Evolutionary conservation across 2,113 vertebrate genomes (phyloP).

Genomic region (Megaptera novaeangliae): DNA sequence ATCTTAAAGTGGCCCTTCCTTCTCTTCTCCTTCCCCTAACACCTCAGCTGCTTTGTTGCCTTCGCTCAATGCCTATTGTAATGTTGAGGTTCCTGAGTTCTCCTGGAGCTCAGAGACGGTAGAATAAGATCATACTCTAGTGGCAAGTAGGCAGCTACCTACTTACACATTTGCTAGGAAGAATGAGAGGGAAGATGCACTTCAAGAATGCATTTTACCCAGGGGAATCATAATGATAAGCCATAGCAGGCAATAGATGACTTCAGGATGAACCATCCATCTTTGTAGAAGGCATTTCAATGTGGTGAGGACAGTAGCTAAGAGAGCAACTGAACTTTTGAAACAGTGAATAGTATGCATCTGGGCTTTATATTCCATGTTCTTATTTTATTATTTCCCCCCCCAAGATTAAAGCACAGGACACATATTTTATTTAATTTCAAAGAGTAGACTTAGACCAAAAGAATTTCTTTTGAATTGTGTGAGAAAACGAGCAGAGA

Average conservation of each 20-base stretch:
- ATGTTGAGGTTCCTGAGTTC: slow-evolving; percentile 27
- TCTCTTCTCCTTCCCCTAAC: not conserved
- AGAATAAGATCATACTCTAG: slow-evolving; percentile 23
- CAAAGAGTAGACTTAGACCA: not conserved
- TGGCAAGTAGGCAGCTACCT: slow-evolving; percentile 17
- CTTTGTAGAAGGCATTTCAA: not conserved
- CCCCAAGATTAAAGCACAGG: not conserved
- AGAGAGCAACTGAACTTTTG: slow-evolving; percentile 71
- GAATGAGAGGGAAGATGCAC: slow-evolving; percentile 19
- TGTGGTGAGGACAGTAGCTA: slow-evolving; percentile 38
- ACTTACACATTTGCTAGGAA: slow-evolving; percentile 47
- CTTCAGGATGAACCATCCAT: slow-evolving; percentile 42
- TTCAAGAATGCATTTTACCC: slow-evolving; percentile 33
- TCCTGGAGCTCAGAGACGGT: slow-evolving; percentile 18
- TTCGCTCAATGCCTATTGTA: not conserved
- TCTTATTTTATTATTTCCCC: slow-evolving; percentile 45
- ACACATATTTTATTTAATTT: slow-evolving; percentile 41
- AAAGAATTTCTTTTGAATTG: slow-evolving; percentile 5
- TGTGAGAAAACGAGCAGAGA: not conserved
- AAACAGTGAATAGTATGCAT: not conserved
- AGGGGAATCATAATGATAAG: slow-evolving; percentile 53
- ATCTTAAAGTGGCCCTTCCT: not conserved
- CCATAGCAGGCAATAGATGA: slow-evolving; percentile 18
- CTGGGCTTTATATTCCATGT: not conserved
- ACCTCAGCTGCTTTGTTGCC: not conserved